Evolutionary conservation across 2,888 invertebrate genomes (phyloP), one percentile per base, ranked within the genome.

Genomic region (Eutolmus rufibarbis): DNA sequence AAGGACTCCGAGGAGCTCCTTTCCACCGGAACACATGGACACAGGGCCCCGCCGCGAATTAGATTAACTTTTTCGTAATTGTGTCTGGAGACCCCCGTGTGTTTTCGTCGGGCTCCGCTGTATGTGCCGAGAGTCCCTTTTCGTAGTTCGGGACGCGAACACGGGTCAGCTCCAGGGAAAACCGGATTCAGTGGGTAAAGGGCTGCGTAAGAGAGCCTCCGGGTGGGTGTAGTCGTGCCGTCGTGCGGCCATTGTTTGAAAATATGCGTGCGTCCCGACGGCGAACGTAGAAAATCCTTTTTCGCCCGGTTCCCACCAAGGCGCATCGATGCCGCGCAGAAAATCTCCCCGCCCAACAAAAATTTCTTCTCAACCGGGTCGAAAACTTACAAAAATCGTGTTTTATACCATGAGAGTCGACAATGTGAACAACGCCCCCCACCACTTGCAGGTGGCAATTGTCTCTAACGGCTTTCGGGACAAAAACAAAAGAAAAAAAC

Each of bases 1-100:
- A 14, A 56, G 81, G 31, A 56, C 66, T 66, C 8, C 8, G 19
- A 66, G 66, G 66, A 66, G 23, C 14, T 51, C 56, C 81, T 34
- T 34, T 23, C 51, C 31, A 51, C 7, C 19, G 81, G 16, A 81
- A 81, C 28, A 57, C 37, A 56, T 56, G 56, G 23, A 56, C 28
- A 28, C 28, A 12, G n/a, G 23, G 19, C 66, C 12, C 37, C 66
- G 66, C 31, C 12, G 40, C 31, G 40, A 66, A 84, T 84, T 84
- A 84, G 40, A 84, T 84, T 84, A 84, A 84, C 34, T 66, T 66
- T 66, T 84, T 66, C 66, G 82, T 84, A 84, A 84, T 84, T 84
- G 82, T 84, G 82, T 84, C 82, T 84, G 66, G 19, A 40, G 31
- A 5, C 37, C 28, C 16, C 66, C 40, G n/a, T 84, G 82, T 84